Percentiles rank a stretch among this genome's conserved stretches.
Evolutionary conservation across 2,113 vertebrate species (phyloP).

Genomic region (Bucco capensis): DNA sequence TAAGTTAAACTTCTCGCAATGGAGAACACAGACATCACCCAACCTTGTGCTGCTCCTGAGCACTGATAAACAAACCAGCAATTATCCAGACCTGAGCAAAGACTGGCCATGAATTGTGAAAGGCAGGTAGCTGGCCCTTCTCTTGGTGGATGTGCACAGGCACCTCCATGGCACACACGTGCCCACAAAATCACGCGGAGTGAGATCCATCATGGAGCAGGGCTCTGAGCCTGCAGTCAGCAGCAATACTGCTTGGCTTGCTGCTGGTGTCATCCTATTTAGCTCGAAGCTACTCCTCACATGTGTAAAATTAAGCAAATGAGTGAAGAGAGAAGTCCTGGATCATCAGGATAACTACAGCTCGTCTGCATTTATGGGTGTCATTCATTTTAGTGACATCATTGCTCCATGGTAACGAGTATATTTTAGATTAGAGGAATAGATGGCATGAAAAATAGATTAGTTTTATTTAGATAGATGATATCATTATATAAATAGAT

Average conservation of each 20-base stretch:
- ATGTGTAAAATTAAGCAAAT: conserved; percentile 60
- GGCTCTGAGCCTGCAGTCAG: not conserved
- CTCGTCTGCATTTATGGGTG: conserved; percentile 66
- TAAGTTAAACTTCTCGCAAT: conserved; percentile 34
- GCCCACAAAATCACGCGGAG: not conserved
- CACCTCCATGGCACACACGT: not conserved
- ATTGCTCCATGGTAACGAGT: conserved; percentile 68
- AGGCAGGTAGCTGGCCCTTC: not conserved
- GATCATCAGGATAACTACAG: conserved; percentile 64
- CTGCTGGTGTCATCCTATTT: conserved; percentile 8
- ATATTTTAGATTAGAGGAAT: conserved; percentile 63
- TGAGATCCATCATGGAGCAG: fast-evolving
- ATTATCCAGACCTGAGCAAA: not conserved
- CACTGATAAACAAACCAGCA: conserved; percentile 1
- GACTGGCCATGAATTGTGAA: not conserved
- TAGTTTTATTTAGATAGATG: conserved; percentile 68
- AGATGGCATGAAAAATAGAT: conserved; percentile 67
- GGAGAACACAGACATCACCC: not conserved
- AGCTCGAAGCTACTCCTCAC: conserved; percentile 45
- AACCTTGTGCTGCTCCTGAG: not conserved
- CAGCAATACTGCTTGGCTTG: not conserved
- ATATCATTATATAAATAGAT: conserved; percentile 65
- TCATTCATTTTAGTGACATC: conserved; percentile 68
- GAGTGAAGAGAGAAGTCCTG: conserved; percentile 58
- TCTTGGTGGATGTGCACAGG: not conserved